A percentile compares a stretch with the other conserved stretches of the same genome.
phyloP scores from a whole-genome alignment of 2,888 invertebrate species.

The Drosophila aldrichi region DNA sequence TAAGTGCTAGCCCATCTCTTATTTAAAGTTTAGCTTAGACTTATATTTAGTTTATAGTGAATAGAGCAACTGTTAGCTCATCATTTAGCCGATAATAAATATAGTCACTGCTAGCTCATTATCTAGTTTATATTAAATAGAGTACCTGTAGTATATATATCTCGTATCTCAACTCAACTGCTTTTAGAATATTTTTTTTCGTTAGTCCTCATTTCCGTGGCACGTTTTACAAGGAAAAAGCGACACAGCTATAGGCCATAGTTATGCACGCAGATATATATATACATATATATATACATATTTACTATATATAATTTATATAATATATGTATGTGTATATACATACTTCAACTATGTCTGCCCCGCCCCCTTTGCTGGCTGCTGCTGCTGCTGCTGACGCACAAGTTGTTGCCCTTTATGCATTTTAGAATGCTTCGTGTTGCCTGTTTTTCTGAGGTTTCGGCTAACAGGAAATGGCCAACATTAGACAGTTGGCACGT shows the following conservation, averaged over 20 bases:
- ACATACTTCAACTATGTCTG: not conserved
- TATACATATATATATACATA: not conserved
- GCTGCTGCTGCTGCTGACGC: conserved; percentile 60
- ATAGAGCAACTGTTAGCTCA: conserved; percentile 14
- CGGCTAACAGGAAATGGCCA: conserved; percentile 79
- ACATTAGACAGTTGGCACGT: conserved; percentile 76
- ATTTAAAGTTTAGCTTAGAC: not conserved
- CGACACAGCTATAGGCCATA: conserved; percentile 28
- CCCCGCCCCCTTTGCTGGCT: not conserved
- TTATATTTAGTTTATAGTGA: not conserved
- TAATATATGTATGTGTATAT: not conserved
- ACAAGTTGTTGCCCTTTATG: conserved; percentile 65
- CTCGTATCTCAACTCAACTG: conserved; percentile 5
- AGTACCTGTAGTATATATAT: too few relatives aligned
- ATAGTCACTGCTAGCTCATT: too few relatives aligned
- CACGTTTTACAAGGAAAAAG: conserved; percentile 36
- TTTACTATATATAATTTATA: too few relatives aligned
- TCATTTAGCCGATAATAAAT: not conserved
- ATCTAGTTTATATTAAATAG: too few relatives aligned
- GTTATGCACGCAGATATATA: conserved; percentile 1
- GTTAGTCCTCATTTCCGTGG: conserved; percentile 65
- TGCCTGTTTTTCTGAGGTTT: conserved; percentile 49
- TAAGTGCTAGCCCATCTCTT: not conserved
- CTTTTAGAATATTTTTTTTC: conserved; percentile 38
- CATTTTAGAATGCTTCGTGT: conserved; percentile 58